Evolutionary conservation across 2,113 vertebrate species (phyloP).

Genomic region (Erpornis zantholeuca): DNA sequence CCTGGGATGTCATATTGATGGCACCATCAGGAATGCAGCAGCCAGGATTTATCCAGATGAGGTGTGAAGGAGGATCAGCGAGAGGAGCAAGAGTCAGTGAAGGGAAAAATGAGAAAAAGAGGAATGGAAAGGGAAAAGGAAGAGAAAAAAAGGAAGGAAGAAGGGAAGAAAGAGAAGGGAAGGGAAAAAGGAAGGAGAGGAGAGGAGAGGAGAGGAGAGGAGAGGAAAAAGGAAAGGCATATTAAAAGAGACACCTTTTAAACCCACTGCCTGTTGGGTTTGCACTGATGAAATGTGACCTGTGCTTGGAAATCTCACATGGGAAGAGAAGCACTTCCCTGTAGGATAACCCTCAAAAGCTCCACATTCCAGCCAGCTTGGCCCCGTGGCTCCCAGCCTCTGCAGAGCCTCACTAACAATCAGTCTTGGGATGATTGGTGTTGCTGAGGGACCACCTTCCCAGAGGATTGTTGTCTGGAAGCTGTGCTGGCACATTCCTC

Average conservation of each 20-base stretch:
- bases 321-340: neutral
- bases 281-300: rapidly evolving
- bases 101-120: neutral
- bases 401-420: neutral
- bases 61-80: neutral
- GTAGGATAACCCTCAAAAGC: neutral
- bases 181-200: no score
- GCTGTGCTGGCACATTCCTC: neutral
- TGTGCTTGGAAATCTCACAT: neutral
- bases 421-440: neutral
- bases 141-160: no score
- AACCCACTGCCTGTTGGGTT: neutral
- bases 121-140: neutral
- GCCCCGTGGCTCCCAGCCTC: neutral
- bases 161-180: neutral
- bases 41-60: neutral
- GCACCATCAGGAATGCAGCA: neutral
- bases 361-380: neutral
- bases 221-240: no score
- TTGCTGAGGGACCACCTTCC: neutral
- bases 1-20: neutral
- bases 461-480: neutral
- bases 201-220: no score
- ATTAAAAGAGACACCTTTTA: neutral
- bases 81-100: neutral